Percentiles rank a stretch among this genome's conserved stretches.
Conservation (phyloP, 2,888 invertebrate genomes). For the Celastrina argiolus region DNA sequence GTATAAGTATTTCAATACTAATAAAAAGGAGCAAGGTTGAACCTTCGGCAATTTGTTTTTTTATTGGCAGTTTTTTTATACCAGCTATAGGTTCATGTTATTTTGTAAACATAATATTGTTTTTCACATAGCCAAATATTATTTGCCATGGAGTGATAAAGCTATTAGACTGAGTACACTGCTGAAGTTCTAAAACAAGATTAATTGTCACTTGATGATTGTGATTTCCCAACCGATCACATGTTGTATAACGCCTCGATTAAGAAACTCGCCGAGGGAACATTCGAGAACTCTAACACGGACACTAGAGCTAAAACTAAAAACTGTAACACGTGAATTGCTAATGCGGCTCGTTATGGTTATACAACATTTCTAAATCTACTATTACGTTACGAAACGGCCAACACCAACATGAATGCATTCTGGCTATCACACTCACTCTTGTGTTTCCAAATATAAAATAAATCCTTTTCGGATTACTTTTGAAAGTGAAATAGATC, state of each 20-base stretch:
- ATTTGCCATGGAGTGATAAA: too few species aligned
- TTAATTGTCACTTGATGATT: not conserved
- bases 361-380: constrained; percentile 22
- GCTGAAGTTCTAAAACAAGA: not conserved
- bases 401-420: constrained; percentile 18
- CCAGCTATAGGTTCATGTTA: too few species aligned
- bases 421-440: constrained; percentile 5
- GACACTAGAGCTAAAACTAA: constrained; percentile 20
- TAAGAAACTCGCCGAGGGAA: constrained; percentile 4
- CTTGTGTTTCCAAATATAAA: not conserved
- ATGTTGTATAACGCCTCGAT: not conserved
- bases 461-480: not conserved
- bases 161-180: too few species aligned
- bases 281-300: constrained; percentile 12
- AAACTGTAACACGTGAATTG: constrained; percentile 18
- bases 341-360: constrained; percentile 18
- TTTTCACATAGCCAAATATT: too few species aligned
- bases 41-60: too few species aligned
- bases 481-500: too few species aligned
- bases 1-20: not conserved
- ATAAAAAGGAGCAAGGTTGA: not conserved
- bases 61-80: too few species aligned
- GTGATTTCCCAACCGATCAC: not conserved
- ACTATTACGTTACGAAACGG: constrained; percentile 20
- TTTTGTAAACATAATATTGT: too few species aligned